Evolutionary conservation across 2,113 vertebrate species (phyloP), one percentile per base, ranked within the genome.

Genomic region (Nanger granti): DNA sequence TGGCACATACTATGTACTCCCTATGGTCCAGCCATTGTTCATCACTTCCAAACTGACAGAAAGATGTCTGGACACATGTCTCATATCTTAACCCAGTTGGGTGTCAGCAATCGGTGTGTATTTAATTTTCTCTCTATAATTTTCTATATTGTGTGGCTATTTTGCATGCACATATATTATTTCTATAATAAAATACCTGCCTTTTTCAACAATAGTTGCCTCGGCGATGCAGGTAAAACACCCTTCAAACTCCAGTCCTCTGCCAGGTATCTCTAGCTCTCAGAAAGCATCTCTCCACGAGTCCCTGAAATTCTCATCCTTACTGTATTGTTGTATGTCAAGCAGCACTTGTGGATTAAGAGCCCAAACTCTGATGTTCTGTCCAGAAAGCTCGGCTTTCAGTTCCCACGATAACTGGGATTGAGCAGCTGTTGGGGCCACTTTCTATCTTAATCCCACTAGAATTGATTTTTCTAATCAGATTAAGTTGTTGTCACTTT

Each of bases 401-500:
- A 93, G 91, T 82, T 73, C 88, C 84, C 60, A 24, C 37, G 84
- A 82, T 66, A 91, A 41, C 26, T 54, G 57, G 84, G 34, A 73
- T 41, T 37, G 87, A n/a, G 37, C 80, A 69, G 89, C 62, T 49
- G 59, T 76, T 64, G 26, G 76, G 15, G 73, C 87, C 52, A 64
- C 57, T 44, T 93, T 93, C 54, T 76, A 29, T 86, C 87, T 94
- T 97, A 89, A 96, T 93, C 59, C 86, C 60, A 49, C 79, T 20
- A 60, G 89, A 86, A 97, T 37, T 91, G 91, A 97, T 89, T 91
- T 83, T 62, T 89, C 73, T 52, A 87, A 86, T 91, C 73, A 76
- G 94, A 96, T 95, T 96, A 97, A 62, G 49, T 87, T 93, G 7
- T 55, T 92, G 87, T 96, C 79, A 12, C 44, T 95, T 96, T 66